Evolutionary conservation across 2,888 invertebrate species (phyloP), one percentile per base, ranked within the genome.

Genomic region (Furcula furcula): DNA sequence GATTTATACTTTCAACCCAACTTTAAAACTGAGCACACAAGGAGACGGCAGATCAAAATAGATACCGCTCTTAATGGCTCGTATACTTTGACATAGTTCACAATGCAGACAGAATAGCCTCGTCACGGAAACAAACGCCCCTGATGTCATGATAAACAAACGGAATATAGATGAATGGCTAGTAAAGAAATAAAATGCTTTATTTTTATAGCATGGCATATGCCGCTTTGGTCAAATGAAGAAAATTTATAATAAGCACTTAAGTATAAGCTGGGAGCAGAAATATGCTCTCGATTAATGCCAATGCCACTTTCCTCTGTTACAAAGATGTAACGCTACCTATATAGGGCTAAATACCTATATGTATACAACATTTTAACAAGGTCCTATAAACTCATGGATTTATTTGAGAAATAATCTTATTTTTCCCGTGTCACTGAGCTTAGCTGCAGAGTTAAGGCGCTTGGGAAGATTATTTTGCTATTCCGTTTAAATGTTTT

Each of bases 341-440:
- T n/a, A n/a, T n/a, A n/a, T n/a, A n/a, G n/a, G n/a, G n/a, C n/a
- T n/a, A n/a, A n/a, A n/a, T n/a, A n/a, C n/a, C n/a, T n/a, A n/a
- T n/a, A n/a, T n/a, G n/a, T n/a, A n/a, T n/a, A n/a, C n/a, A n/a
- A n/a, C n/a, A n/a, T 49, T 57, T 56, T 52, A 51, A 56, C 57
- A 57, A 57, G 52, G 55, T 43, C 43, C 49, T 52, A 48, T 43
- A 55, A 51, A 52, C 52, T 54, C 38, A 42, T 40, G 42, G 39
- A 37, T 40, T 55, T 70, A 70, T 73, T 68, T 57, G 29, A 40
- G 54, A 49, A 55, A 40, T 59, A 68, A 73, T 74, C 67, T 55
- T 44, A 51, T 63, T 64, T 71, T 61, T 53, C 52, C 51, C 57
- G 63, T 64, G 62, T 69, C 73, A 55, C 65, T 61, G 66, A 71